Conservation (phyloP, 2,113 vertebrate species). For the Chaetodon auriga region DNA sequence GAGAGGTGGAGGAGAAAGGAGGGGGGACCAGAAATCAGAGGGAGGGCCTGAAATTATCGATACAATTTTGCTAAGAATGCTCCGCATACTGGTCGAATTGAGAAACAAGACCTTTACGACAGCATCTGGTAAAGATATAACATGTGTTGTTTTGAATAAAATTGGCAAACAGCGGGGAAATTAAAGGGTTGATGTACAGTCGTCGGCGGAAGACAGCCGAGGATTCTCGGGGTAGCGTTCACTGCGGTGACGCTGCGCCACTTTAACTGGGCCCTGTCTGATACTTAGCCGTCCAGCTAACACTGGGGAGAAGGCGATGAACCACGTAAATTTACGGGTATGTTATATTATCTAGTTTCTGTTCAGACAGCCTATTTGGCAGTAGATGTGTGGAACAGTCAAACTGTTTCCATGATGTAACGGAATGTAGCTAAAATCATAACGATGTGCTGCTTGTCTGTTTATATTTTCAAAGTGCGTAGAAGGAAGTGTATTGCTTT, state of each 20-base stretch:
- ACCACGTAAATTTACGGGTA: slow-evolving; percentile 58
- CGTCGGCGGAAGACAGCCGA: slow-evolving; percentile 62
- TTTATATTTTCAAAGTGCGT: slow-evolving; percentile 84
- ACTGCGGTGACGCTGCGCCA: slow-evolving; percentile 87
- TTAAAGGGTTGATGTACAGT: slow-evolving; percentile 4
- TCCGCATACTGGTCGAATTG: neutral
- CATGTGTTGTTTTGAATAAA: neutral
- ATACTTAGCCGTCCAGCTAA: slow-evolving; percentile 66
- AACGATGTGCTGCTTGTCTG: slow-evolving; percentile 27
- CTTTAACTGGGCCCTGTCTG: slow-evolving; percentile 78
- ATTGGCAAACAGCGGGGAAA: neutral
- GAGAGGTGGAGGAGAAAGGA: slow-evolving; percentile 79
- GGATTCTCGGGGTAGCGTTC: slow-evolving; percentile 72
- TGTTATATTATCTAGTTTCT: slow-evolving; percentile 44
- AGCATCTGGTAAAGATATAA: neutral
- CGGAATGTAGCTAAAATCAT: neutral
- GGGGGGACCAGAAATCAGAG: slow-evolving; percentile 77
- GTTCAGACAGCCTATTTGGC: neutral
- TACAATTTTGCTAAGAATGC: slow-evolving; percentile 57
- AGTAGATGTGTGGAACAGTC: neutral
- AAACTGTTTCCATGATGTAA: fast-evolving
- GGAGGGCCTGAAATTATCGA: slow-evolving; percentile 80
- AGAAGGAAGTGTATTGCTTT: slow-evolving; percentile 78
- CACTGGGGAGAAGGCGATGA: slow-evolving; percentile 59
- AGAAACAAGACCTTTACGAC: neutral